phyloP scores from a whole-genome alignment of 2,113 vertebrate genomes.

The Chascanopsetta lugubris region DNA sequence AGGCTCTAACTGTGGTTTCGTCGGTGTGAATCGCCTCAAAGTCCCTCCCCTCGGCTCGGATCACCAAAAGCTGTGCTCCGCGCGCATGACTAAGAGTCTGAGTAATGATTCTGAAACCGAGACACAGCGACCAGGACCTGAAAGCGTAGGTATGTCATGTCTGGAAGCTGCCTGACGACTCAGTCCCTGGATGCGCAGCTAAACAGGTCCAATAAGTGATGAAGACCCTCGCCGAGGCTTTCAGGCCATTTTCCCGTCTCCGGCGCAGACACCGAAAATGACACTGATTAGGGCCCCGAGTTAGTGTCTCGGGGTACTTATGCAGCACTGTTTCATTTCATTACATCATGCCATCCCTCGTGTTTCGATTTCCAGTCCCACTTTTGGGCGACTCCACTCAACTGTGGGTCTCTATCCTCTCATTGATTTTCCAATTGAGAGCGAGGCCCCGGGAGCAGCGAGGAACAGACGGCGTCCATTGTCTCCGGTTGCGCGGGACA shows the following conservation, averaged over 20 bases:
- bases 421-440: constrained; percentile 72
- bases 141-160: constrained; percentile 52
- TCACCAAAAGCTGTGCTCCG: constrained; percentile 13
- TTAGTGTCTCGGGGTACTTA: constrained; percentile 50
- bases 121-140: constrained; percentile 26
- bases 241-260: constrained; percentile 8
- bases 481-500: constrained; percentile 54
- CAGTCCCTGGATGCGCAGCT: constrained; percentile 25
- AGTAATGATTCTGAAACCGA: constrained; percentile 48
- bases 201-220: constrained; percentile 22
- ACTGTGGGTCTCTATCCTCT: constrained; percentile 54
- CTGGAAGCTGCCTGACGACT: constrained; percentile 44
- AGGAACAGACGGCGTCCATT: constrained; percentile 61
- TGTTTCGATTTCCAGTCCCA: constrained; percentile 54
- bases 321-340: constrained; percentile 53
- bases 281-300: constrained; percentile 48
- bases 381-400: constrained; percentile 55
- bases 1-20: constrained; percentile 16
- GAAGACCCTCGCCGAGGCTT: not conserved
- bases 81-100: constrained; percentile 41
- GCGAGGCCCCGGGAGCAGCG: constrained; percentile 27
- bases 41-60: constrained; percentile 9
- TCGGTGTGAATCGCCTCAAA: constrained; percentile 46
- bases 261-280: constrained; percentile 41
- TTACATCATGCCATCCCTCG: constrained; percentile 65